Base-by-base conservation (phyloP, 2,888 invertebrate genomes). In the Rotaria magnacalcarata region DNA sequence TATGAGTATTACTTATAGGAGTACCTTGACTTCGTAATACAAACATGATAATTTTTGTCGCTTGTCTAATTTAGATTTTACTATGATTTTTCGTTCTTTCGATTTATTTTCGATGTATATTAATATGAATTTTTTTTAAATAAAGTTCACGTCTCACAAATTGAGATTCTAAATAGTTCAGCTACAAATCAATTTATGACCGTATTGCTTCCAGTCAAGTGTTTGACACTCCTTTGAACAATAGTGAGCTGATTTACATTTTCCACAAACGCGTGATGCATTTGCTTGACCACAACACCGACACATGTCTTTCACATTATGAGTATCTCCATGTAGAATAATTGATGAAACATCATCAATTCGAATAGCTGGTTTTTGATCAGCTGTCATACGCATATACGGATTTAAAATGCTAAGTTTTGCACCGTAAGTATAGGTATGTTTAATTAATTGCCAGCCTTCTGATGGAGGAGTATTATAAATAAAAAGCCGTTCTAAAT, bases 331-430 rank as follows among this genome's bases (percentile, higher is more conserved):
- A 85, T 27, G 54, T 56, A 85, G 60, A 56, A 41, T 85, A 58
- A 85, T 85, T 8, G 43, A 56, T 10, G 56, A 56, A 58, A 47
- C 58, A 58, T 85, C 58, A 41, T 85, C 85, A 7, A 85, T 60
- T 24, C 85, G 56, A 34, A 85, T 85, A 43, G 58, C 58, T 11
- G 85, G 85, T 58, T 85, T 56, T 11, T 43, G 6, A 60, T 85
- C 85, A 60, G 85, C 85, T n/a, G 85, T 60, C 19, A 56, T 56
- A 24, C 85, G 54, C 54, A 85, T 85, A n/a, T 85, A 85, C n/a
- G 85, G 85, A 85, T 85, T 85, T n/a, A 85, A 14, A 58, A 85
- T 56, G 11, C 43, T 58, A 43, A 85, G 19, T 58, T 43, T 41
- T 41, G 58, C 43, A 41, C 85, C 85, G 56, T 56, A 41, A 24